phyloP scores from a whole-genome alignment of 2,888 invertebrate genomes.

The Dorcus parallelipipedus region DNA sequence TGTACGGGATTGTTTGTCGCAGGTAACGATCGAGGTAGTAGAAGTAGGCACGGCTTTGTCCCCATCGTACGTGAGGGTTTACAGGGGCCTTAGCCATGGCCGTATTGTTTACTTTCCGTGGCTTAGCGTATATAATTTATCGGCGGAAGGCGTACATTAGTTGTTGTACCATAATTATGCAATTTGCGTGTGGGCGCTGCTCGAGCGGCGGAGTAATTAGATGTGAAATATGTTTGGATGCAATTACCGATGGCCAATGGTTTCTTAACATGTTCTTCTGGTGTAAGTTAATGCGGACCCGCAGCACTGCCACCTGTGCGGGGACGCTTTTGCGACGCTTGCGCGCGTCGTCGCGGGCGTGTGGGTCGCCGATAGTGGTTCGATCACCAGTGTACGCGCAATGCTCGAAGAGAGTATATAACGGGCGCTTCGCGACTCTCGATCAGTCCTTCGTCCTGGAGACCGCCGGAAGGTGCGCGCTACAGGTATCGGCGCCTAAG shows the following conservation, averaged over 20 bases:
- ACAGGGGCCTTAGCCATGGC: neutral
- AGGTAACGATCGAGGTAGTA: neutral
- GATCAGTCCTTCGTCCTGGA: slow-evolving; percentile 38
- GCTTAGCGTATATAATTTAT: slow-evolving; percentile 20
- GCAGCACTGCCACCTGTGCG: slow-evolving; percentile 44
- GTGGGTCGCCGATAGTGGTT: slow-evolving; percentile 42
- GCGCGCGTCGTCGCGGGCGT: slow-evolving; percentile 42
- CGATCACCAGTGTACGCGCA: slow-evolving; percentile 45
- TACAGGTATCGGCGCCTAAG: slow-evolving; percentile 36
- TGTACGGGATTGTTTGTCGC: slow-evolving; percentile 2
- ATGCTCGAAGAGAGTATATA: slow-evolving; percentile 46
- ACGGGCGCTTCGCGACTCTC: slow-evolving; percentile 39
- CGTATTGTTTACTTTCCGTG: slow-evolving; percentile 1
- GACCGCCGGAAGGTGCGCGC: slow-evolving; percentile 32
- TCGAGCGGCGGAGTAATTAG: slow-evolving; percentile 20
- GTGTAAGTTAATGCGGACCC: slow-evolving; percentile 4
- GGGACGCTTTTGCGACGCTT: slow-evolving; percentile 30
- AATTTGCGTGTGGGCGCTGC: slow-evolving; percentile 20
- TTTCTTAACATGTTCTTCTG: slow-evolving; percentile 5
- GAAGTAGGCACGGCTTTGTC: neutral
- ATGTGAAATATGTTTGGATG: slow-evolving; percentile 17
- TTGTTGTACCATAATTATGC: slow-evolving; percentile 21
- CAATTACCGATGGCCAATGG: slow-evolving; percentile 7
- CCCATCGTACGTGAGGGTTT: neutral
- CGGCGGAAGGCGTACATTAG: slow-evolving; percentile 19